A percentile compares a stretch with the other conserved stretches of the same genome.
Conservation (phyloP, 53 echinoderm and acorn worm genomes). For the Hippasteria phrygiana region DNA sequence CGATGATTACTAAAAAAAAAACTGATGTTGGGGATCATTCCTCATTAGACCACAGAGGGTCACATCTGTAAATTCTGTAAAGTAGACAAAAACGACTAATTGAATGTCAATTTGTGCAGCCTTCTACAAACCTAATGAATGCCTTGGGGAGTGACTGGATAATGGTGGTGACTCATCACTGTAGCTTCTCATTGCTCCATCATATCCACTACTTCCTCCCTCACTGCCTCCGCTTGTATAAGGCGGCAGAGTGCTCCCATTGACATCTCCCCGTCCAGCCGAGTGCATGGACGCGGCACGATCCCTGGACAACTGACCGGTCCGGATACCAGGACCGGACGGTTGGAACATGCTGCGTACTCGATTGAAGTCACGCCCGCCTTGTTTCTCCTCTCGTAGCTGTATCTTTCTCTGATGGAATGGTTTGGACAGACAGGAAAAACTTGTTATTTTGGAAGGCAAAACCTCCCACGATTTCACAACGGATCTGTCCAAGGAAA, state of each 20-base stretch:
- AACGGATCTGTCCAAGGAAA: no score
- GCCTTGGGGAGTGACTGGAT: slow-evolving; percentile 81
- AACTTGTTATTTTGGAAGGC: no score
- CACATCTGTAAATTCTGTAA: no score
- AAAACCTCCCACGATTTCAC: no score
- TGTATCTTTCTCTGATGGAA: slow-evolving; percentile 36
- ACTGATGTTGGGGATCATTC: no score
- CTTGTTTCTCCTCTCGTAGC: slow-evolving; percentile 50
- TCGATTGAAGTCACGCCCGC: slow-evolving; percentile 57
- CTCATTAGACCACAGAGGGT: no score
- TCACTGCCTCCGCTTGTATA: neutral
- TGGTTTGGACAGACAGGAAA: neutral
- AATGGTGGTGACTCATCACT: slow-evolving; percentile 77
- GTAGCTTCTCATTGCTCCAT: slow-evolving; percentile 55
- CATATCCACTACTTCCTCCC: slow-evolving; percentile 7
- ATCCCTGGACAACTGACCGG: slow-evolving; percentile 12
- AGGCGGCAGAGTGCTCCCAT: slow-evolving; percentile 1
- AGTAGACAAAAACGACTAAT: no score
- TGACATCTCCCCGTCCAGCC: slow-evolving; percentile 24
- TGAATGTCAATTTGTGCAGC: no score
- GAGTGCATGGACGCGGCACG: slow-evolving; percentile 49
- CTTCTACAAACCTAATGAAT: slow-evolving; percentile 67
- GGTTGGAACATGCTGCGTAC: slow-evolving; percentile 73
- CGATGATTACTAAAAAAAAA: no score
- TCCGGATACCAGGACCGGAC: slow-evolving; percentile 11